Evolutionary conservation across 2,888 invertebrate species (phyloP).

Genomic region (Cataglyphis cursor): DNA sequence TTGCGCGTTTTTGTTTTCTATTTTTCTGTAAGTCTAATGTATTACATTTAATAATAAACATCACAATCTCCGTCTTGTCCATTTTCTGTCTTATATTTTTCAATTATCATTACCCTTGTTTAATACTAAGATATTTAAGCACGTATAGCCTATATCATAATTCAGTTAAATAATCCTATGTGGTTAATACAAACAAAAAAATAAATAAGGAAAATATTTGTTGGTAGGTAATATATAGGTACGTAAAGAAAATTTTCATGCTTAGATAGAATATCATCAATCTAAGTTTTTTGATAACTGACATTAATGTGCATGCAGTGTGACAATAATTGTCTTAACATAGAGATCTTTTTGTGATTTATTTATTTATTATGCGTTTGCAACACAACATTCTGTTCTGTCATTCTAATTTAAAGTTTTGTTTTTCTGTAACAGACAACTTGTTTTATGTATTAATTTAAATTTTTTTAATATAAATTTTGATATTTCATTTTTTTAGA

Average conservation of each 20-base stretch:
- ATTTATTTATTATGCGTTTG: constrained; percentile 41
- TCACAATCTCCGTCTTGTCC: constrained; percentile 71
- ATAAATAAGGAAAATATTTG: constrained; percentile 67
- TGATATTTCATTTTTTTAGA: constrained; percentile 46
- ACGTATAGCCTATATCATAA: constrained; percentile 55
- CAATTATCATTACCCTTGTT: constrained; percentile 73
- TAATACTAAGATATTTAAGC: constrained; percentile 61
- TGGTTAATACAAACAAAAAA: constrained; percentile 68
- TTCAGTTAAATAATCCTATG: constrained; percentile 64
- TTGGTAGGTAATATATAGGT: constrained; percentile 81
- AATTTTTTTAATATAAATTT: not conserved
- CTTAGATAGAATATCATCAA: constrained; percentile 41
- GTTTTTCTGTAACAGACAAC: constrained; percentile 19
- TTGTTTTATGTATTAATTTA: constrained; percentile 7
- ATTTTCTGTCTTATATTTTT: constrained; percentile 70
- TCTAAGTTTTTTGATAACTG: constrained; percentile 55
- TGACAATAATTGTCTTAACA: constrained; percentile 44
- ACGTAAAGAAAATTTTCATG: constrained; percentile 73
- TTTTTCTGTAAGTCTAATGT: constrained; percentile 78
- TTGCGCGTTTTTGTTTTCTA: constrained; percentile 58
- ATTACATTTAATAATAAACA: constrained; percentile 78
- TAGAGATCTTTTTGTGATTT: constrained; percentile 45
- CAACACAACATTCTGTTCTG: not conserved
- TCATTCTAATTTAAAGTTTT: not conserved
- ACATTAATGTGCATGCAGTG: constrained; percentile 48